phyloP scores from a whole-genome alignment of 2,888 invertebrate genomes.

The Acholoe squamosa region DNA sequence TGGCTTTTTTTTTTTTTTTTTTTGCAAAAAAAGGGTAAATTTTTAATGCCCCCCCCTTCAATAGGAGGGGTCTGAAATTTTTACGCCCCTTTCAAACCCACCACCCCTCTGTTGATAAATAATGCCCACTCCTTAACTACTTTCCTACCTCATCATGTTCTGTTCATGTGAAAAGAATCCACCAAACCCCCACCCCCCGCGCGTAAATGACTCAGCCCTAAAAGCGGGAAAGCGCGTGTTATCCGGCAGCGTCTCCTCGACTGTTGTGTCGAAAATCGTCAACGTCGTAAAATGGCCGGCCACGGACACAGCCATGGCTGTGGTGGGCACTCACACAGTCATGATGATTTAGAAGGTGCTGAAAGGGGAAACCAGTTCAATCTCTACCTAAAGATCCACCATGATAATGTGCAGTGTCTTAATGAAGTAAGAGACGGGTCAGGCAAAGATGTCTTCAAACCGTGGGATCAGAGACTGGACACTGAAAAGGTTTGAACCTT shows the following conservation, averaged over 20 bases:
- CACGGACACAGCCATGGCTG: conserved; percentile 68
- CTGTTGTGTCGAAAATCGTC: conserved; percentile 34
- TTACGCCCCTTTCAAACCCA: no score
- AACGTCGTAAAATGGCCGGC: conserved; percentile 57
- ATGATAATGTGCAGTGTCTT: conserved; percentile 92
- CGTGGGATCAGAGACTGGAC: conserved; percentile 93
- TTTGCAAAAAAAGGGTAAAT: no score
- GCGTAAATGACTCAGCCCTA: no score
- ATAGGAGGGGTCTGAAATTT: no score
- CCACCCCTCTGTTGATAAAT: no score
- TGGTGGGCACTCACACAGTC: conserved; percentile 72
- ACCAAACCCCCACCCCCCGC: no score
- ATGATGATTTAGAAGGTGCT: conserved; percentile 74
- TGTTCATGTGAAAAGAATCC: no score
- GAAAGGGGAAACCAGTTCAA: conserved; percentile 92
- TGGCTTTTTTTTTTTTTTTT: no score
- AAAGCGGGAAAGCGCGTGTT: background rate
- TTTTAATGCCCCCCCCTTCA: no score
- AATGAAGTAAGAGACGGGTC: conserved; percentile 94
- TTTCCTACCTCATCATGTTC: no score
- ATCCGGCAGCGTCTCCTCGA: conserved; percentile 24
- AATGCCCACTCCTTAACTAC: no score
- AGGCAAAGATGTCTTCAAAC: conserved; percentile 94
- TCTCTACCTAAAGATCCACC: conserved; percentile 94
- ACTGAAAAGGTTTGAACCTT: conserved; percentile 87